phyloP scores from a whole-genome alignment of 2,888 invertebrate species.

The Pinctada fucata region DNA sequence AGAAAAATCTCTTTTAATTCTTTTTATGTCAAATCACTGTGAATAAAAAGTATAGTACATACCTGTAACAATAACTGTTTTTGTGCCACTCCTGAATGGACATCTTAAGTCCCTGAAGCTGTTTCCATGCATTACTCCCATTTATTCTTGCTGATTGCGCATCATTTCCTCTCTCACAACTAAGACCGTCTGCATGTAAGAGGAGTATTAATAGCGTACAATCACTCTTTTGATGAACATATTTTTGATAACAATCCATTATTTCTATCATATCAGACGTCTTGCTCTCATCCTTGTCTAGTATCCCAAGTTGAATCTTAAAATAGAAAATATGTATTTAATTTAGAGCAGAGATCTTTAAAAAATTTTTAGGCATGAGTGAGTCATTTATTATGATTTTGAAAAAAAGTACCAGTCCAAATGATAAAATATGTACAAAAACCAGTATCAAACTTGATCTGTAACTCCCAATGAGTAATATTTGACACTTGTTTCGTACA shows the following conservation, averaged over 20 bases:
- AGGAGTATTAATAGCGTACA: constrained; percentile 30
- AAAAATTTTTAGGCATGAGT: too few species aligned
- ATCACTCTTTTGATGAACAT: constrained; percentile 39
- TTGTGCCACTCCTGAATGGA: constrained; percentile 46
- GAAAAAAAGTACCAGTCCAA: too few species aligned
- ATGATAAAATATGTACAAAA: too few species aligned
- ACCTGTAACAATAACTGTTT: constrained; percentile 41
- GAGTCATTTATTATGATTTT: too few species aligned
- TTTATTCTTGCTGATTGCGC: constrained; percentile 41
- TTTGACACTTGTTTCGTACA: too few species aligned
- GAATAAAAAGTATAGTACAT: neutral
- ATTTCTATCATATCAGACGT: constrained; percentile 45
- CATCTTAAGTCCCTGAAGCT: constrained; percentile 35
- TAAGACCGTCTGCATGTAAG: constrained; percentile 46
- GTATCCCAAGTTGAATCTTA: constrained; percentile 45
- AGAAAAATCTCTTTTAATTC: too few species aligned
- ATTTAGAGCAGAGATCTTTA: too few species aligned
- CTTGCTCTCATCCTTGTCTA: constrained; percentile 48
- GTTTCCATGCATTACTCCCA: constrained; percentile 27
- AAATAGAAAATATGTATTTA: neutral
- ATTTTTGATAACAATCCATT: constrained; percentile 44
- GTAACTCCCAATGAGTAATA: too few species aligned
- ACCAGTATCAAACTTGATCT: too few species aligned
- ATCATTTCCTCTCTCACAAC: constrained; percentile 46
- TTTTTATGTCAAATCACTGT: too few species aligned